Evolutionary conservation across 2,797 vertebrate species (phyloP), one percentile per base, ranked within the genome.

Genomic region (Diceros bicornis): DNA sequence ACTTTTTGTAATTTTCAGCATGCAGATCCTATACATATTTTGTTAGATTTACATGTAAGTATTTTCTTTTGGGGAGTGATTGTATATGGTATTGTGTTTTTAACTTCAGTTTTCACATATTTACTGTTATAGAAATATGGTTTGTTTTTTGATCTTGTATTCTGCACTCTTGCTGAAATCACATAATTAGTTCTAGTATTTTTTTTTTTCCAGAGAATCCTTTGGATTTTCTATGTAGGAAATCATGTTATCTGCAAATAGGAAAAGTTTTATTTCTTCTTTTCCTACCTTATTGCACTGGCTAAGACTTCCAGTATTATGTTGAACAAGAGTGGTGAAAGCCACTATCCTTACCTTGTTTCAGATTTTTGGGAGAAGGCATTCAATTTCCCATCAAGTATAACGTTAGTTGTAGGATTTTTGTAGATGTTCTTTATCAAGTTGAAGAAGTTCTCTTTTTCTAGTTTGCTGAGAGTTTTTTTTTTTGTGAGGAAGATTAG

Each of bases 111-210:
- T 88, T 59, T 69, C 6, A 75, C 50, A 29, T 75, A 77, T 55
- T 64, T 34, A 52, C 57, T 89, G 57, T 47, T 59, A 27, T 21
- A 93, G 57, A 88, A 68, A 83, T 59, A 78, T 25, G n/a, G 14
- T 66, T 95, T 92, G 17, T 37, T 85, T 91, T 47, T 94, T 84
- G 14, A 29, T 69, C 16, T 90, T 77, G 61, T 91, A 50, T 88
- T 84, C 66, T 87, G 27, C 16, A 90, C 64, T 10, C 10, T 88
- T 93, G 23, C 23, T 64, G 34, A 89, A 84, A 13, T 52, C 14
- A 14, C 7, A 93, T 44, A 91, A 9, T 16, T 85, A 44, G n/a
- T 89, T 92, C 62, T 59, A 75, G 44, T 12, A 27, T 13, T 62
- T 34, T 52, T 72, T 8, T 44, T 47, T 61, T 50, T 34, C 1